Conservation (phyloP, 2,888 invertebrate species). For the Alsophila aescularia region DNA sequence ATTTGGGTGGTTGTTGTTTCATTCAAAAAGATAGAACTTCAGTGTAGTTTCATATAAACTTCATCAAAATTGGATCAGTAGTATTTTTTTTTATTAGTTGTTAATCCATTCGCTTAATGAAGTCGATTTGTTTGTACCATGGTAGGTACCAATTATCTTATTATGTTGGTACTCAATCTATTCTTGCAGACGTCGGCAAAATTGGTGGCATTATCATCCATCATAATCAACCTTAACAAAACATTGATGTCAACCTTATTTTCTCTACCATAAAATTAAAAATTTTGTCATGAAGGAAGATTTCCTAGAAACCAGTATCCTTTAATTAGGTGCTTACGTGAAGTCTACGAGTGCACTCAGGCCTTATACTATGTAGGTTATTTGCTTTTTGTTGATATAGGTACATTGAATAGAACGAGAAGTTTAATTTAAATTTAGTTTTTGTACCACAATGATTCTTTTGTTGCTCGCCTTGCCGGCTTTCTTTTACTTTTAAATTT, state of each 20-base stretch:
- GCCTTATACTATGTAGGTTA: constrained; percentile 44
- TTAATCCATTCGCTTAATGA: too few relatives aligned
- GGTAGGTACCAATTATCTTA: constrained; percentile 3
- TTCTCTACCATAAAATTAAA: neutral
- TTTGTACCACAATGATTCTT: too few relatives aligned
- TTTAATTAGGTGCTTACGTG: constrained; percentile 49
- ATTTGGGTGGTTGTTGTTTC: too few relatives aligned
- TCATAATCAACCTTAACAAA: neutral
- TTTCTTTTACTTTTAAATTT: too few relatives aligned
- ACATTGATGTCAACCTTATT: constrained; percentile 2
- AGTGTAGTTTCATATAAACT: too few relatives aligned
- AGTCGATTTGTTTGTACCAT: too few relatives aligned
- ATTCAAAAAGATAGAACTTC: too few relatives aligned
- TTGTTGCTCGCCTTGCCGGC: too few relatives aligned
- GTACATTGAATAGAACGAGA: constrained; percentile 9
- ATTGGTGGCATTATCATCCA: constrained; percentile 3
- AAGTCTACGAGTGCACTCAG: constrained; percentile 37
- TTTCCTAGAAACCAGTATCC: constrained; percentile 20
- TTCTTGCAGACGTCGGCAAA: constrained; percentile 11
- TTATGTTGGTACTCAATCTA: constrained; percentile 16
- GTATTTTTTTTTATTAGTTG: too few relatives aligned
- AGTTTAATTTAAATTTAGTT: constrained; percentile 12
- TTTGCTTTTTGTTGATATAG: constrained; percentile 43
- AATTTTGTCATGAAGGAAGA: neutral
- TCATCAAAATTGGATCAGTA: too few relatives aligned